These are phyloP conservation scores for Molothrus aeneus DNA, from an alignment of 2,797 vertebrate species.

Conservation along the genomic window DNA sequence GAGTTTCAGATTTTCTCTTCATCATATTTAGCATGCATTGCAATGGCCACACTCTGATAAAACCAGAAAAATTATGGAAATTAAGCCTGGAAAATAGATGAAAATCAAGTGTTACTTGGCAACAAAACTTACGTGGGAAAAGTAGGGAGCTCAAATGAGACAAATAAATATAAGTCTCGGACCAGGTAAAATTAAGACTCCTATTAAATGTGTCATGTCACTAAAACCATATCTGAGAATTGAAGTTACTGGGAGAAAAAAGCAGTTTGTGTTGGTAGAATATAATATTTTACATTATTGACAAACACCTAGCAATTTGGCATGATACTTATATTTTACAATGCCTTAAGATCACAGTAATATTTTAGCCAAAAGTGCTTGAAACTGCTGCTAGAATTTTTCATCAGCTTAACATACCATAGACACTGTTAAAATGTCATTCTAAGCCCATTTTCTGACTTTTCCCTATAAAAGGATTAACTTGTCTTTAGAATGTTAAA, in stretches of 20 bases:
- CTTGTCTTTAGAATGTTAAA: constrained; percentile 64
- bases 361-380: constrained; percentile 29
- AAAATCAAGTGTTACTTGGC: background rate
- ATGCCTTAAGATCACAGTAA: background rate
- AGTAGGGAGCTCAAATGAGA: background rate
- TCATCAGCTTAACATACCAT: constrained; percentile 47
- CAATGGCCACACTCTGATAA: background rate
- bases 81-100: background rate
- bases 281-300: background rate
- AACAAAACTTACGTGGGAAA: background rate
- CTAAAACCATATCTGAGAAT: background rate
- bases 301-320: background rate
- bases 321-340: background rate
- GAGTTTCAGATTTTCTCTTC: background rate
- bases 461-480: constrained; percentile 58
- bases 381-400: constrained; percentile 52
- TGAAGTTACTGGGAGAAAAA: background rate
- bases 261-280: background rate
- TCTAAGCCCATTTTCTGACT: constrained; percentile 65
- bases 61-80: background rate
- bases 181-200: background rate
- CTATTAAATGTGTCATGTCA: background rate
- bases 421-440: constrained; percentile 59
- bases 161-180: background rate
- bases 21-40: background rate